A percentile compares a stretch with the other conserved stretches of the same genome.
Evolutionary conservation across 2,113 vertebrate genomes (phyloP).

Genomic region (Centropus bengalensis): DNA sequence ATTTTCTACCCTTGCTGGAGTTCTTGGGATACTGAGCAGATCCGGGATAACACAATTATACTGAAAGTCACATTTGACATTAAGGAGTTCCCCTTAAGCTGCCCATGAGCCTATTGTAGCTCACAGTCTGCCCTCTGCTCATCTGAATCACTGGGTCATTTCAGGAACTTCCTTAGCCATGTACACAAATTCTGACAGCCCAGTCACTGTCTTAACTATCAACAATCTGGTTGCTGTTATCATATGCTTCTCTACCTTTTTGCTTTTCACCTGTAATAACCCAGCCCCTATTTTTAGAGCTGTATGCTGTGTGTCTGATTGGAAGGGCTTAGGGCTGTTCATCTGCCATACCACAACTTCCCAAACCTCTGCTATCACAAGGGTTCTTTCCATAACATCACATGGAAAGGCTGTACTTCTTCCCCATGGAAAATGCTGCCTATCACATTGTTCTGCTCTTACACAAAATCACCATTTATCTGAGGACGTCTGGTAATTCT

Average conservation of each 20-base stretch:
- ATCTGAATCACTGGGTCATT: not conserved
- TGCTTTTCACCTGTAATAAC: not conserved
- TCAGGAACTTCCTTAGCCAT: not conserved
- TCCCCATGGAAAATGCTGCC: not conserved
- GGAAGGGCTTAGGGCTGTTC: not conserved
- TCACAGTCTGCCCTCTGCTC: not conserved
- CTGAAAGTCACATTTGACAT: not conserved
- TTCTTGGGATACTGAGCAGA: not conserved
- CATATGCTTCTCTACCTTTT: not conserved
- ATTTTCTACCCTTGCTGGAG: not conserved
- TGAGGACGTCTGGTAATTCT: not conserved
- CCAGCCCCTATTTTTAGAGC: not conserved
- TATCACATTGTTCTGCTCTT: not conserved
- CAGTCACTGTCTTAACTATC: not conserved
- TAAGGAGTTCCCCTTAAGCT: not conserved
- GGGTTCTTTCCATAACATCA: not conserved
- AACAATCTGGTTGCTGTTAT: not conserved
- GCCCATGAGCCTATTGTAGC: not conserved
- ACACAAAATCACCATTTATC: not conserved
- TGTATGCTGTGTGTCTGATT: not conserved
- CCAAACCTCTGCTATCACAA: not conserved
- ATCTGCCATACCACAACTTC: not conserved
- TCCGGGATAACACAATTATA: not conserved
- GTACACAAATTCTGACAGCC: not conserved
- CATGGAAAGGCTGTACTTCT: fast-evolving